Conservation (phyloP, 1,140 invertebrate genomes). For the Meloidogyne floridensis region DNA sequence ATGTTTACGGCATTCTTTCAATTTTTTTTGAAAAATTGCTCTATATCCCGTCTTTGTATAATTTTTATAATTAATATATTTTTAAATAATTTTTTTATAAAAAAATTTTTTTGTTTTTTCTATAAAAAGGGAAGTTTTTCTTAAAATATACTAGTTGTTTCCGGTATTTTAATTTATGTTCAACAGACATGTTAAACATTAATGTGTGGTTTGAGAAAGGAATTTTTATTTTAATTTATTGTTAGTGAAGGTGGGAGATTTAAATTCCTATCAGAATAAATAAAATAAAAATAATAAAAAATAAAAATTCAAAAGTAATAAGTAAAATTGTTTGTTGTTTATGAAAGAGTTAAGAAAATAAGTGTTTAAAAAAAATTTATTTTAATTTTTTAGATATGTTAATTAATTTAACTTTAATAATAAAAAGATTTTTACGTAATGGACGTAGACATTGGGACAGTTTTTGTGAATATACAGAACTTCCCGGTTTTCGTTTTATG, state of each 20-base stretch:
- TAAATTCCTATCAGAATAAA: too few relatives aligned
- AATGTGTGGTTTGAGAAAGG: too few relatives aligned
- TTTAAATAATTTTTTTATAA: too few relatives aligned
- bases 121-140: background rate
- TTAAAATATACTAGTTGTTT: background rate
- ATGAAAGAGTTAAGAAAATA: background rate
- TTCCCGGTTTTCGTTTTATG: constrained; percentile 47
- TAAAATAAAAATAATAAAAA: too few relatives aligned
- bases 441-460: constrained; percentile 34
- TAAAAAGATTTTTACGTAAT: background rate
- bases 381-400: background rate
- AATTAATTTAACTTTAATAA: background rate
- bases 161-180: too few relatives aligned
- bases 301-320: too few relatives aligned
- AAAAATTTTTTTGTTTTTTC: background rate
- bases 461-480: constrained; percentile 47
- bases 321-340: background rate
- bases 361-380: background rate
- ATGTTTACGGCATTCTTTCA: background rate
- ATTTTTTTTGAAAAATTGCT: background rate
- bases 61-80: too few relatives aligned
- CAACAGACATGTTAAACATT: too few relatives aligned
- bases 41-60: background rate
- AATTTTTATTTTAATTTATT: too few relatives aligned
- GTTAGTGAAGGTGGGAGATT: too few relatives aligned